Evolutionary conservation across 1,140 invertebrate species (phyloP).

Genomic region (Hycleus cichorii): DNA sequence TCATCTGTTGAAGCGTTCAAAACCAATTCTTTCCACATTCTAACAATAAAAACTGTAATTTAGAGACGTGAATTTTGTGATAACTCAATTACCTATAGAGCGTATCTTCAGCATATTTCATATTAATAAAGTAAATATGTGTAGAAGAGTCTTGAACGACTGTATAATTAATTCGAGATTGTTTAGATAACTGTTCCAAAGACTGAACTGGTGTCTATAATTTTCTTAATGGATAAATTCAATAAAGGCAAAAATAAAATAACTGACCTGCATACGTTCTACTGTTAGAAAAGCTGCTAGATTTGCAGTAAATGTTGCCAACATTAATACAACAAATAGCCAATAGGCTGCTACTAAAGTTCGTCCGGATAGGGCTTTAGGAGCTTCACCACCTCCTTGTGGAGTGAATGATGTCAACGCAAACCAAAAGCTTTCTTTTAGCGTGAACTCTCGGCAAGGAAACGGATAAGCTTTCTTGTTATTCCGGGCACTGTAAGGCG

Average conservation of each 20-base stretch:
- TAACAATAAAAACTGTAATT: slow-evolving; percentile 34
- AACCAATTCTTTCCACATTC: slow-evolving; percentile 84
- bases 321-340: slow-evolving; percentile 87
- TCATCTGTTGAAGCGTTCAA: slow-evolving; percentile 70
- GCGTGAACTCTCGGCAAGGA: slow-evolving; percentile 74
- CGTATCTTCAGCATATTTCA: slow-evolving; percentile 85
- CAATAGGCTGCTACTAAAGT: slow-evolving; percentile 86
- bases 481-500: slow-evolving; percentile 80
- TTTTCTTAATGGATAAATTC: background rate
- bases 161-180: slow-evolving; percentile 88
- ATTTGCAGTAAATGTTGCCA: slow-evolving; percentile 95
- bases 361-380: slow-evolving; percentile 74
- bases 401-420: slow-evolving; percentile 86
- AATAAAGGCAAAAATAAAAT: background rate
- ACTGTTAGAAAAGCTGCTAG: slow-evolving; percentile 94
- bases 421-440: slow-evolving; percentile 92
- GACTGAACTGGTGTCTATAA: slow-evolving; percentile 74
- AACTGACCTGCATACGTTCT: slow-evolving; percentile 81
- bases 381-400: slow-evolving; percentile 81
- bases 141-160: slow-evolving; percentile 71
- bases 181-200: slow-evolving; percentile 76
- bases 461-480: slow-evolving; percentile 75
- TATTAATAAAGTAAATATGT: slow-evolving; percentile 83
- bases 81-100: slow-evolving; percentile 59
- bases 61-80: background rate